Conservation (phyloP, 1,140 invertebrate genomes). For the Scaptomyza montana region DNA sequence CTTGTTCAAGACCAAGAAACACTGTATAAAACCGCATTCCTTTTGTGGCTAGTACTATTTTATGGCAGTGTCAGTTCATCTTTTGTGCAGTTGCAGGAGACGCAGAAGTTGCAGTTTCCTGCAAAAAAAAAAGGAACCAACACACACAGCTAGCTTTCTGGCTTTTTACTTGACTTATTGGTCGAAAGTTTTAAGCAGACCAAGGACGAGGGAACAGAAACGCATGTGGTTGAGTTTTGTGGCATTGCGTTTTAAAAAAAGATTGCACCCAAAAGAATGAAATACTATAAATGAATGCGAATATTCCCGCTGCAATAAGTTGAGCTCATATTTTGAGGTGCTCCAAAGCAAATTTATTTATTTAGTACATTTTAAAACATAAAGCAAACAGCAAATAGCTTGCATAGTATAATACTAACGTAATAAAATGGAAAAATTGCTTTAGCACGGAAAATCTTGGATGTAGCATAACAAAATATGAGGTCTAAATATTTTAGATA, state of each 20-base stretch:
- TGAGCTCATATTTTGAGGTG: too few relatives aligned
- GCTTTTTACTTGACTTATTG: conserved; percentile 59
- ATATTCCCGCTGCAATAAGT: background rate
- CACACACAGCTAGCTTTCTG: background rate
- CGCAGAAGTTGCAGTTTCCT: too few relatives aligned
- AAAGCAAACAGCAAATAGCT: background rate
- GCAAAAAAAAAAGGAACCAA: too few relatives aligned
- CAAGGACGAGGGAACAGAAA: background rate
- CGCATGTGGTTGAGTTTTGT: background rate
- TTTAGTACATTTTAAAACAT: conserved; percentile 13
- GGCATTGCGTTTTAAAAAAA: conserved; percentile 18
- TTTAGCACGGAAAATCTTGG: background rate
- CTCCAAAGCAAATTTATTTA: conserved; percentile 23
- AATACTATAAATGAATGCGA: conserved; percentile 47
- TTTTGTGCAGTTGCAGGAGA: conserved; percentile 27
- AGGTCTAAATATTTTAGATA: too few relatives aligned
- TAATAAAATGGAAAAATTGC: too few relatives aligned
- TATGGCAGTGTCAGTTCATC: conserved; percentile 60
- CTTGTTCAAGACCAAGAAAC: background rate
- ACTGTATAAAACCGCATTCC: conserved; percentile 1
- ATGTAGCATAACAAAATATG: too few relatives aligned
- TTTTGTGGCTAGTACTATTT: conserved; percentile 48
- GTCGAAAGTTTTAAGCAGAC: conserved; percentile 41
- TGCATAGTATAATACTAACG: background rate
- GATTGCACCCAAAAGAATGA: conserved; percentile 47